Base-by-base conservation (phyloP, 2,113 vertebrate genomes). In the Cochlearius cochlearius region DNA sequence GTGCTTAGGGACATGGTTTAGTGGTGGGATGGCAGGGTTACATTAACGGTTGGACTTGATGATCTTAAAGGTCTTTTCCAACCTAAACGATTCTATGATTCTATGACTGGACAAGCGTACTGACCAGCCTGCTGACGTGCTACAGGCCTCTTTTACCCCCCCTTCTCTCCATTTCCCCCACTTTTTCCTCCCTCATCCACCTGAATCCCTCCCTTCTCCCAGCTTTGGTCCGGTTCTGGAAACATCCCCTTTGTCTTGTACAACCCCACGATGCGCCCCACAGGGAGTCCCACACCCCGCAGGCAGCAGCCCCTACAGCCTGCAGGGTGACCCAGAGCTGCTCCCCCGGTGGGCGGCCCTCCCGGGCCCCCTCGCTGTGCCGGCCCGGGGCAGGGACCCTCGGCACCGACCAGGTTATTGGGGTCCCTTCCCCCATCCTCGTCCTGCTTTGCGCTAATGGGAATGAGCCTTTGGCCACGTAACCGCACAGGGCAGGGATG, bases 371-470 rank as follows among this genome's bases (percentile, higher is more conserved):
- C 18, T 8, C 3, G 27, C 71, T 14, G 5, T 1, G 17, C 13
- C 1, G 23, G 43, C 27, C 38, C 8, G 47, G 10, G 34, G 9
- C 32, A 4, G 8, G 10, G 9, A 6, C 59, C 8, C 38, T 13
- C 3, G 32, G 45, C 20, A 14, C 25, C 2, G 0, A 0, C 2
- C 18, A 11, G 9, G 30, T 32, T 23, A 27, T 5, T 1, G 3
- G 62, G 11, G 26, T 15, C 10, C 32, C 9, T 45, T 56, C 5
- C 11, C 7, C 7, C 6, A 20, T 18, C 41, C 30, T 26, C 10
- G 16, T 30, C 11, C 53, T 14, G 38, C 25, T 39, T 36, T 14
- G 20, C 0, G 10, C 43, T 12, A 17, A 26, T 0, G n/a, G 30
- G 10, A 19, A 36, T 11, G 8, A 23, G 27, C 50, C 52, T 41